Conservation (phyloP, 2,797 vertebrate genomes). For the Neosalanx taihuensis region DNA sequence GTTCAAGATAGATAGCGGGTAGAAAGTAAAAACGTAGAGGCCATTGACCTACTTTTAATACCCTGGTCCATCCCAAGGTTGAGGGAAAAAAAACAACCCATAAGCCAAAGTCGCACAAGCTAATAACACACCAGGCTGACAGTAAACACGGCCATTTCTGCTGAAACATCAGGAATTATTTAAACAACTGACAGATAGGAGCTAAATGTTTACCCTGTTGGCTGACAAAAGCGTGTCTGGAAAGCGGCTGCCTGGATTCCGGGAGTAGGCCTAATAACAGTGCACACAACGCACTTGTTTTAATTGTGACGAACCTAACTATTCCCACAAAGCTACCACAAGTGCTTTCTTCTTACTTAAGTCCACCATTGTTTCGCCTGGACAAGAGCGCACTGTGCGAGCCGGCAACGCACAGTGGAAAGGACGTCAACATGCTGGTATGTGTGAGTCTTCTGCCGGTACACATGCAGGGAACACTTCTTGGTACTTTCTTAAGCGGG, state of each 20-base stretch:
- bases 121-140: slow-evolving; percentile 72
- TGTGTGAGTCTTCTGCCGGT: too few species aligned
- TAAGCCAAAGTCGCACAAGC: slow-evolving; percentile 54
- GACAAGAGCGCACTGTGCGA: not conserved
- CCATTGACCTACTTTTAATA: too few species aligned
- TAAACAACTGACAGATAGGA: slow-evolving; percentile 56
- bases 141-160: slow-evolving; percentile 71
- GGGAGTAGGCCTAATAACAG: slow-evolving; percentile 11
- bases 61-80: too few species aligned
- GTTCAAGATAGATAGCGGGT: too few species aligned
- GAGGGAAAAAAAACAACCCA: too few species aligned
- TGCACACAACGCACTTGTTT: slow-evolving; percentile 2
- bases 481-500: too few species aligned
- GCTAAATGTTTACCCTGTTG: slow-evolving; percentile 56
- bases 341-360: not conserved
- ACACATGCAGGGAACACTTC: too few species aligned
- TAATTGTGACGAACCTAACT: too few species aligned
- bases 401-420: not conserved
- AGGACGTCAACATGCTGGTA: not conserved
- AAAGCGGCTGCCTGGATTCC: slow-evolving; percentile 33
- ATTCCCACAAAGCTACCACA: too few species aligned
- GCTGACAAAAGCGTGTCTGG: slow-evolving; percentile 47
- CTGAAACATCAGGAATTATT: slow-evolving; percentile 70
- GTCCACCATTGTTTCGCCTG: not conserved
- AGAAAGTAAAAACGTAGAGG: too few species aligned